Conservation (phyloP, 2,888 invertebrate species). For the Stenurella melanura region DNA sequence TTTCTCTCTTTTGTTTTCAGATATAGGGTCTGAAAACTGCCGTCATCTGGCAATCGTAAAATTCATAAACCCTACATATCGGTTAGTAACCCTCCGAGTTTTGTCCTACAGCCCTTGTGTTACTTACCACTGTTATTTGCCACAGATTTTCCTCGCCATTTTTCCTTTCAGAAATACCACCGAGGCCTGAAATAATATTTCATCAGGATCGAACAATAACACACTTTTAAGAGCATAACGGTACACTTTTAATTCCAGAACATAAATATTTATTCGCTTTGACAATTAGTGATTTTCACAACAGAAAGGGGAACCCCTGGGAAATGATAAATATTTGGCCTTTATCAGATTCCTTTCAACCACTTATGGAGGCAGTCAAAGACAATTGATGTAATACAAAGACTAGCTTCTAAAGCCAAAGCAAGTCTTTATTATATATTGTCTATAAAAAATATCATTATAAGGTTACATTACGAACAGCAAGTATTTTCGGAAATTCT, state of each 20-base stretch:
- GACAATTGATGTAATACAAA: too few species aligned
- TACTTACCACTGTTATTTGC: slow-evolving; percentile 32
- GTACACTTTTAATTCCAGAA: slow-evolving; percentile 47
- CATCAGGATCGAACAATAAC: slow-evolving; percentile 47
- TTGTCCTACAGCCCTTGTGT: slow-evolving; percentile 11
- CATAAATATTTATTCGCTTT: slow-evolving; percentile 48
- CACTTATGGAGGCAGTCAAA: too few species aligned
- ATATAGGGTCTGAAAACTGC: slow-evolving; percentile 48
- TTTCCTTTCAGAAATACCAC: slow-evolving; percentile 36
- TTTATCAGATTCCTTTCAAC: too few species aligned
- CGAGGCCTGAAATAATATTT: slow-evolving; percentile 50
- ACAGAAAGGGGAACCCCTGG: neutral
- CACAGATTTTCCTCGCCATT: slow-evolving; percentile 37
- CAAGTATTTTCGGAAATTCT: too few species aligned
- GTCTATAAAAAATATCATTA: too few species aligned
- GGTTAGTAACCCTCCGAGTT: slow-evolving; percentile 31
- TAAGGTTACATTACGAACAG: too few species aligned
- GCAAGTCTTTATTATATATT: too few species aligned
- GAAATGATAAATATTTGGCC: neutral
- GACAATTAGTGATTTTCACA: slow-evolving; percentile 43
- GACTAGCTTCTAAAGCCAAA: too few species aligned
- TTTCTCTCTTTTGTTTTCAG: slow-evolving; percentile 44
- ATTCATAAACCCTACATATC: slow-evolving; percentile 41
- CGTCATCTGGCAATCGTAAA: slow-evolving; percentile 50
- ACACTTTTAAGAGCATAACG: neutral